Evolutionary conservation across 2,888 invertebrate species (phyloP), one percentile per base, ranked within the genome.

Genomic region (Congeria kusceri): DNA sequence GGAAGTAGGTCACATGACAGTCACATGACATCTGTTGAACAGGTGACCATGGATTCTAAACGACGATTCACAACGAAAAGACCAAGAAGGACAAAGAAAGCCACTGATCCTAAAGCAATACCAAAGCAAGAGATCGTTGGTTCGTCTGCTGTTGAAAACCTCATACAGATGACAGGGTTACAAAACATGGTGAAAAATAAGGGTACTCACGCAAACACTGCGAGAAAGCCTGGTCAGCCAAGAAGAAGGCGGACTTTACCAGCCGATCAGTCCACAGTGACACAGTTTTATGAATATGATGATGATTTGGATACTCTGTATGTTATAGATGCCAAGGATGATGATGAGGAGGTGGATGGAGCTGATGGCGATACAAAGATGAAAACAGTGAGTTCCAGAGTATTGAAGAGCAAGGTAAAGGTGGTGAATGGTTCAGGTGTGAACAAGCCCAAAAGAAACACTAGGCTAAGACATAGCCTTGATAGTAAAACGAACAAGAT

Each of bases 261-360:
- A 23, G 63, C 9, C 7, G 75, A 81, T 53, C 85, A 85, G 70
- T 78, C 81, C 15, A 85, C 87, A 0, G 77, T 85, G 83, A 83
- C 87, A 1, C 86, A 85, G 68, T 77, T 83, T 23, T 86, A 79
- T 67, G 79, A 79, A 28, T 69, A 81, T 66, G 80, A 77, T 44
- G 80, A 80, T 29, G 73, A 70, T 53, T 67, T 68, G 20, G 69
- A 68, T 15, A 15, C 18, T 25, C 9, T 56, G 1, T 25, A 59
- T 39, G 4, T 44, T 25, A 20, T 18, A 28, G 62, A 44, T 44
- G 39, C 62, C 28, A 32, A 25, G 47, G 25, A 44, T 27, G 27
- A 56, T 76, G 61, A 39, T 23, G 32, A 72, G 47, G 63, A 44
- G 61, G 46, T 27, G 23, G 25, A 39, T 39, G 39, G 15, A 39